Evolutionary conservation across 2,888 invertebrate genomes (phyloP).

Genomic region (Calameuta pallipes): DNA sequence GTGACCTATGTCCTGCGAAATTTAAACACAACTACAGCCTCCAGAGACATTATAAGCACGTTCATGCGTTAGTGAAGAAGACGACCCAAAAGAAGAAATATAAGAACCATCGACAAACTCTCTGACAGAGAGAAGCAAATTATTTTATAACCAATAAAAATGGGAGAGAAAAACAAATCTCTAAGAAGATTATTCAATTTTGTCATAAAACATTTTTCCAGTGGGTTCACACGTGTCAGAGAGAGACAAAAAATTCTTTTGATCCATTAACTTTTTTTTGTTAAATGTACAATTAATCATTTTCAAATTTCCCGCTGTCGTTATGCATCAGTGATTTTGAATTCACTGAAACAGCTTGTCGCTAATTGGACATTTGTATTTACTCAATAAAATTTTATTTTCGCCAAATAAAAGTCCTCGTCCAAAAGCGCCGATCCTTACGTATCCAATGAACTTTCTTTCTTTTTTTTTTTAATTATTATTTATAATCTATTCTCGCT

Average conservation of each 20-base stretch:
- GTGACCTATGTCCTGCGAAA: constrained; percentile 61
- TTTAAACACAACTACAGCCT: constrained; percentile 63
- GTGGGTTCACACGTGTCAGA: background rate
- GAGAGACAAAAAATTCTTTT: background rate
- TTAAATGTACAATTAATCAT: background rate
- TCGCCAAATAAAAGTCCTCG: background rate
- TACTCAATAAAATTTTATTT: background rate
- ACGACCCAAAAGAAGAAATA: background rate
- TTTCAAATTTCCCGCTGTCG: background rate
- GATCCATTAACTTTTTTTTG: background rate
- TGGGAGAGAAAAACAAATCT: background rate
- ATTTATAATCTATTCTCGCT: background rate
- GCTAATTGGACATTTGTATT: background rate
- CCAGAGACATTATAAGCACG: constrained; percentile 45
- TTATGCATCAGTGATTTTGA: background rate
- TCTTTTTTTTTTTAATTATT: too few relatives aligned
- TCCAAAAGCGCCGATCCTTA: background rate
- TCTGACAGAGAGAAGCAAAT: background rate
- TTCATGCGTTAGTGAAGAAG: constrained; percentile 11
- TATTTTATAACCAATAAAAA: background rate
- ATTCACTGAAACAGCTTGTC: background rate
- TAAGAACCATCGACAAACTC: background rate
- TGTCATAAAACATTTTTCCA: background rate
- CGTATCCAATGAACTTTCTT: background rate
- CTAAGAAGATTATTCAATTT: background rate